phyloP scores from a whole-genome alignment of 2,888 invertebrate species.

The Gandaritis pyraliata region DNA sequence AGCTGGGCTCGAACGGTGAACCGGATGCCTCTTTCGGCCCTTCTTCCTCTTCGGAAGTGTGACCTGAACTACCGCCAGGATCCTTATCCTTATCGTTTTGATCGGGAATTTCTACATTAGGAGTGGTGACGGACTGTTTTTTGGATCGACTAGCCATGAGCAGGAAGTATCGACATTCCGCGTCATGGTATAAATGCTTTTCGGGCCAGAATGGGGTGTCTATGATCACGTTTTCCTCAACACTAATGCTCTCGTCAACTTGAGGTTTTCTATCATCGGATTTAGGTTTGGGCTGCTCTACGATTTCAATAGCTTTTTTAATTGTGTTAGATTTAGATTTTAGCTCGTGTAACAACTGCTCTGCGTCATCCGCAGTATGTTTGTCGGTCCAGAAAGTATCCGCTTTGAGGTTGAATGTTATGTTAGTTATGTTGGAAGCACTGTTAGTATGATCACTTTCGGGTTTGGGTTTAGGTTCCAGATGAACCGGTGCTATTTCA shows the following conservation, averaged over 20 bases:
- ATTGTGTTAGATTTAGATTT: conserved; percentile 46
- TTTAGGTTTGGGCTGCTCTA: conserved; percentile 32
- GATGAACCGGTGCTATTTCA: conserved; percentile 27
- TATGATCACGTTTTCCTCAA: conserved; percentile 63
- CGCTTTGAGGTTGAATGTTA: conserved; percentile 66
- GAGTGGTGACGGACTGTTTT: conserved; percentile 52
- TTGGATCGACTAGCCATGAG: conserved; percentile 76
- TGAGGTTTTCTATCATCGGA: conserved; percentile 38
- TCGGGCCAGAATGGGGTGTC: conserved; percentile 86
- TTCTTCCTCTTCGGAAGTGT: conserved; percentile 74
- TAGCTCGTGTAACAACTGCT: conserved; percentile 63
- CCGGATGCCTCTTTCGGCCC: conserved; percentile 60
- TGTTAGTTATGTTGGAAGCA: conserved; percentile 61
- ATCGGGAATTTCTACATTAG: conserved; percentile 61
- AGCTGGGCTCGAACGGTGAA: conserved; percentile 82
- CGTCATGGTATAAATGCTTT: conserved; percentile 86
- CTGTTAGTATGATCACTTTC: conserved; percentile 57
- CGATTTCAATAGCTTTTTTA: conserved; percentile 31
- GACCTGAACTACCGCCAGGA: conserved; percentile 85
- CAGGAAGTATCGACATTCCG: conserved; percentile 86
- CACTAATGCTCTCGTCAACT: conserved; percentile 44
- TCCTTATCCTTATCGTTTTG: conserved; percentile 86
- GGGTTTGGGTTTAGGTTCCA: conserved; percentile 32
- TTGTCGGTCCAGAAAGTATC: conserved; percentile 86
- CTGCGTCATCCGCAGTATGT: conserved; percentile 84